Conservation (phyloP, 2,888 invertebrate species). For the Scaptomyza cyrtandrae region DNA sequence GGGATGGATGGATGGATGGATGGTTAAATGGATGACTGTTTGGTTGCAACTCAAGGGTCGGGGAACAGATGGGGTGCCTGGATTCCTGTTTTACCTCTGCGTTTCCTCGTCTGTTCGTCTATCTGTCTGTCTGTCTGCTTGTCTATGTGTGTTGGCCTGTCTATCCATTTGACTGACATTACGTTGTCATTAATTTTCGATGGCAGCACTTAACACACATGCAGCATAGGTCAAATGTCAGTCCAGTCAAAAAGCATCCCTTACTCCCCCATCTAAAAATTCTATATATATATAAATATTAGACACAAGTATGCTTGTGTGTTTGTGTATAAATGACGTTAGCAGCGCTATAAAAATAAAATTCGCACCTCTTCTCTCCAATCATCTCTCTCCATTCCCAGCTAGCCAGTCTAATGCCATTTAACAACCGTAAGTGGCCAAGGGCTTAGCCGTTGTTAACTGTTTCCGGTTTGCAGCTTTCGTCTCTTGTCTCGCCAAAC, state of each 20-base stretch:
- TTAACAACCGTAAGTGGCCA: slow-evolving; percentile 73
- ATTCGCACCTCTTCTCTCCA: slow-evolving; percentile 36
- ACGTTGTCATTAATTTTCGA: slow-evolving; percentile 83
- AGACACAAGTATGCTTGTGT: slow-evolving; percentile 1
- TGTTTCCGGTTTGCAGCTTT: slow-evolving; percentile 67
- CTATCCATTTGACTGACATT: slow-evolving; percentile 82
- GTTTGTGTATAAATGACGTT: slow-evolving; percentile 37
- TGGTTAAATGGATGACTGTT: slow-evolving; percentile 41
- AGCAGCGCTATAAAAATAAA: slow-evolving; percentile 28
- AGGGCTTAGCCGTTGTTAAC: slow-evolving; percentile 75
- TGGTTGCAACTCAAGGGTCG: slow-evolving; percentile 39
- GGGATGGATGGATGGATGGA: slow-evolving; percentile 67
- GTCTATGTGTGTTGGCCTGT: slow-evolving; percentile 51
- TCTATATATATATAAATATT: not conserved
- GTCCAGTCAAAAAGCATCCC: slow-evolving; percentile 33
- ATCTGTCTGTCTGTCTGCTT: slow-evolving; percentile 38
- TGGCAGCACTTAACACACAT: slow-evolving; percentile 76
- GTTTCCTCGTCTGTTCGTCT: slow-evolving; percentile 21
- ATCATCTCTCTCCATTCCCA: not conserved
- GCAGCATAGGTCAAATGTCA: slow-evolving; percentile 73
- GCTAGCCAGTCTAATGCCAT: slow-evolving; percentile 59
- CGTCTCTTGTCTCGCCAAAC: slow-evolving; percentile 40
- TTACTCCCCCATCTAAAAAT: slow-evolving; percentile 39
- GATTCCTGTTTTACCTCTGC: not conserved
- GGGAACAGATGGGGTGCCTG: slow-evolving; percentile 6